A percentile compares a stretch with the other conserved stretches of the same genome.
Evolutionary conservation across 2,797 vertebrate species (phyloP).

Genomic region (Arctocebus calabarensis): DNA sequence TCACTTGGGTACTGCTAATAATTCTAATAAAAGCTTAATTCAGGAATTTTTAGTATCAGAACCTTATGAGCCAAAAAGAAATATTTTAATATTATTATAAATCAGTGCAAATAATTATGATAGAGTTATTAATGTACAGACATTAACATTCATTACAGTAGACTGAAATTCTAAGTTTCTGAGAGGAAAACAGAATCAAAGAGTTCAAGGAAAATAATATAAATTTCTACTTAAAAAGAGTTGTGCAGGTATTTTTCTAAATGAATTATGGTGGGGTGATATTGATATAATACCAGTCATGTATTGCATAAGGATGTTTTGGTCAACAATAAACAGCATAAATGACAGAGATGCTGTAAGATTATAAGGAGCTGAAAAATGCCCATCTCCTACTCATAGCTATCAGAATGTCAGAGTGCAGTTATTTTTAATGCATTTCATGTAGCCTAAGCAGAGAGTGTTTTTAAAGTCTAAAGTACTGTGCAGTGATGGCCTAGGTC

Average conservation of each 20-base stretch:
- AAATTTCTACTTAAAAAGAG: background rate
- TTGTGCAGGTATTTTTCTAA: background rate
- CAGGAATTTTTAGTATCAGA: background rate
- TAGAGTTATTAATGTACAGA: background rate
- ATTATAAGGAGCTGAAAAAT: background rate
- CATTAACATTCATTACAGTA: background rate
- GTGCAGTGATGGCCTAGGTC: too few relatives aligned
- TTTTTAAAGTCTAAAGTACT: background rate
- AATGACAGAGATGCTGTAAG: background rate
- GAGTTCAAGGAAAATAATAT: background rate
- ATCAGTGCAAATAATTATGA: background rate
- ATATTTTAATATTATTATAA: background rate
- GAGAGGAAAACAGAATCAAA: background rate
- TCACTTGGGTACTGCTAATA: background rate
- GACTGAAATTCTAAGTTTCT: conserved; percentile 11
- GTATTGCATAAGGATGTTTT: background rate
- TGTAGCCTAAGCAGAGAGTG: background rate
- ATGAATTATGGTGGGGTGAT: background rate
- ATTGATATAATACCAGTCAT: background rate
- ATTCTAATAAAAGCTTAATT: conserved; percentile 19
- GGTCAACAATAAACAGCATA: background rate
- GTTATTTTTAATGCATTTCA: background rate
- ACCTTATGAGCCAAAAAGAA: background rate
- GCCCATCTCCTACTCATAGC: background rate
- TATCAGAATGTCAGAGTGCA: background rate